Conservation (phyloP, 2,888 invertebrate species). For the Chrysomela aeneicollis region DNA sequence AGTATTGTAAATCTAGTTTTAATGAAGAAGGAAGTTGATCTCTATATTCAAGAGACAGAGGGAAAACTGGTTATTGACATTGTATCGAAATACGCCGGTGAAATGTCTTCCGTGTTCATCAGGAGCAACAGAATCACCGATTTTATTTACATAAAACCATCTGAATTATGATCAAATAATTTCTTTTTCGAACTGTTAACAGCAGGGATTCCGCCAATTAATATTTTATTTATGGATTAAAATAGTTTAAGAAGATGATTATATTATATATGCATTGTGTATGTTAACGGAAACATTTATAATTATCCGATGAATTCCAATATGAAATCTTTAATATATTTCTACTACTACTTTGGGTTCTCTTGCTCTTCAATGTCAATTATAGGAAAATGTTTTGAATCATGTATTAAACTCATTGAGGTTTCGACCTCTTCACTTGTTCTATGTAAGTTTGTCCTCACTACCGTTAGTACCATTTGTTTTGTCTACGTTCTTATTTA, state of each 20-base stretch:
- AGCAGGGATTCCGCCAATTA: conserved; percentile 45
- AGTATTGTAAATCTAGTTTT: conserved; percentile 5
- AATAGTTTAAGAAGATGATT: conserved; percentile 7
- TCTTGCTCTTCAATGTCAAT: too few relatives aligned
- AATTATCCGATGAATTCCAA: too few relatives aligned
- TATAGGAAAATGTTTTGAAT: too few relatives aligned
- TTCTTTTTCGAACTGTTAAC: conserved; percentile 39
- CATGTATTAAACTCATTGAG: too few relatives aligned
- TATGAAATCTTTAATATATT: too few relatives aligned
- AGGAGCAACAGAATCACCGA: conserved; percentile 26
- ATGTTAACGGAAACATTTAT: not conserved
- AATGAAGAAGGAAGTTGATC: too few relatives aligned
- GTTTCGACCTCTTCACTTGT: too few relatives aligned
- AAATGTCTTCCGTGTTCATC: conserved; percentile 26
- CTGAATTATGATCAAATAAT: conserved; percentile 40
- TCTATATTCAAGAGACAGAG: too few relatives aligned
- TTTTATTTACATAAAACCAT: conserved; percentile 44
- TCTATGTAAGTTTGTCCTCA: too few relatives aligned
- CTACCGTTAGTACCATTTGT: too few relatives aligned
- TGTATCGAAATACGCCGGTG: conserved; percentile 18
- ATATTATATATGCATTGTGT: conserved; percentile 23
- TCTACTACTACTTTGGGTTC: too few relatives aligned
- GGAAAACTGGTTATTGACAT: conserved; percentile 7
- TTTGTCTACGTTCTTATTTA: too few relatives aligned
- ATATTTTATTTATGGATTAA: conserved; percentile 41